Base-by-base conservation (phyloP, 1,140 invertebrate species). In the Hirudo medicinalis region DNA sequence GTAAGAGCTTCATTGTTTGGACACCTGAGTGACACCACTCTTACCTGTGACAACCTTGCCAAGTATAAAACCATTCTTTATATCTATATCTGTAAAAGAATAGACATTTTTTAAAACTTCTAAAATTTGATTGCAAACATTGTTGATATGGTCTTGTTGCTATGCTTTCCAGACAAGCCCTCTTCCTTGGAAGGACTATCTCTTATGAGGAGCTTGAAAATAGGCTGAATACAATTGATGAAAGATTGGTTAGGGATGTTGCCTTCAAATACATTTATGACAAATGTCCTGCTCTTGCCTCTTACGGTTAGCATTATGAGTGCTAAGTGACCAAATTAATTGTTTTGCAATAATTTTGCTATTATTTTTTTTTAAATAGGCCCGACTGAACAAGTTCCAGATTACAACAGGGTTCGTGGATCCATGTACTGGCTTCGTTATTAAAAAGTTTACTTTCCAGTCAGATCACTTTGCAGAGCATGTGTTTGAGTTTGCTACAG, bases 21-120 rank as follows among this genome's bases (percentile, higher is more conserved):
- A 9, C 94, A 98, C 79, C 84, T 99, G 71, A 97, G 99, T 83
- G 97, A 96, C 43, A 94, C 96, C 2, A 99, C 96, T 6, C 92
- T 95, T 6, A 89, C 98, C 74, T 99, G 95, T 84, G 97, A 99
- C 85, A 97, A 99, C 80, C 96, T 99, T 83, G 91, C 91, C 29
- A 79, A 83, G 79, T 81, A 49, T 6, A 2, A 29, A 0, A 13
- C 70, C 27, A 54, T n/a, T 53, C 9, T 68, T 43, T 66, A 22
- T 77, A 67, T 74, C 88, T 95, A 76, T 96, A 99, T 84, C 90
- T 98, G 84, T 85, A 99, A 43, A 97, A 92, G 83, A 99, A 99
- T 81, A 90, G 91, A 68, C 86, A 95, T 60, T 86, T 96, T 77
- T 90, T 99, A 76, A 94, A 94, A 17, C 83, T 95, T 68, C 89